These are phyloP conservation scores for Euzophera pinguis DNA, from an alignment of 2,888 invertebrate genomes.

Conservation along the genomic window DNA sequence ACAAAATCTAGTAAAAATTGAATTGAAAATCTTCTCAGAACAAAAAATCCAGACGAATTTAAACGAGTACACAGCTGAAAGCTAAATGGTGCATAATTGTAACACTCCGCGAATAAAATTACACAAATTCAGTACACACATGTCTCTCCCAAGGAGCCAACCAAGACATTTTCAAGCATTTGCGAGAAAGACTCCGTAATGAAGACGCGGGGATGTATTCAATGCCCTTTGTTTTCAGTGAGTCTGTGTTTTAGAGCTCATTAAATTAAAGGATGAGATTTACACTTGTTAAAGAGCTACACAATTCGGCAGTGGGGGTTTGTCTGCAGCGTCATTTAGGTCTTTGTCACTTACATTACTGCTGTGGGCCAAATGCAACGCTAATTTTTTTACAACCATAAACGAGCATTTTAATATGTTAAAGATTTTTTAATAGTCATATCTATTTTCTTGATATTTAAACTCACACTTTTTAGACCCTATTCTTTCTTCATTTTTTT, in stretches of 20 bases:
- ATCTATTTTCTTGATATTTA: no score
- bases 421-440: no score
- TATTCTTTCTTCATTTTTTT: no score
- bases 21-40: no score
- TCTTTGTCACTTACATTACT: background rate
- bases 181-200: conserved; percentile 36
- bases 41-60: no score
- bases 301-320: conserved; percentile 26
- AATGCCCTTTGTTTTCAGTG: conserved; percentile 59
- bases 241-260: conserved; percentile 71
- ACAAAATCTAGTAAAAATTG: no score
- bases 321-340: conserved; percentile 20
- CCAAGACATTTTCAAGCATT: conserved; percentile 11
- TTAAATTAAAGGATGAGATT: conserved; percentile 67
- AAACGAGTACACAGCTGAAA: background rate
- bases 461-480: no score
- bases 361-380: no score
- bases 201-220: conserved; percentile 50
- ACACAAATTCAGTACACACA: conserved; percentile 12
- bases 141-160: conserved; percentile 14
- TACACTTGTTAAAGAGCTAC: conserved; percentile 48
- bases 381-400: no score
- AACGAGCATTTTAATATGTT: no score
- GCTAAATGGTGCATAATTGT: conserved; percentile 8
- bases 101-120: background rate